These are phyloP conservation scores for Trachelus tabidus DNA, from an alignment of 2,888 invertebrate species.

Conservation along the genomic window DNA sequence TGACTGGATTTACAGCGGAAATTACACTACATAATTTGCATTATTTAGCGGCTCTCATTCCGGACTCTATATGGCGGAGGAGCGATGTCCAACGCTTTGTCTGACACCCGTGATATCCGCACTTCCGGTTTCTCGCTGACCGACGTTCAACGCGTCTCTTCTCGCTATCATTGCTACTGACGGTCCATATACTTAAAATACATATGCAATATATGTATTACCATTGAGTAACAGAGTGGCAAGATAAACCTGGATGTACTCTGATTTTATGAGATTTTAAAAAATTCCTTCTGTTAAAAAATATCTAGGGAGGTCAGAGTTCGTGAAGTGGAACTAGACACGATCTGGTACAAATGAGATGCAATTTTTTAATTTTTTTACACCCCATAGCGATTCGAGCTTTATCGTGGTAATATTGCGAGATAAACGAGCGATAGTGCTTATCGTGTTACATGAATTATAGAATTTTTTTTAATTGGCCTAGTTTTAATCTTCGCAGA, in stretches of 20 bases:
- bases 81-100: background rate
- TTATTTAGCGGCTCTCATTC: constrained; percentile 16
- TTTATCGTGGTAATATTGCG: too few relatives aligned
- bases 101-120: background rate
- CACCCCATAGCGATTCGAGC: too few relatives aligned
- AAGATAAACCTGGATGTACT: background rate
- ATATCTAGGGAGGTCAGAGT: too few relatives aligned
- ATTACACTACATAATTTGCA: constrained; percentile 25
- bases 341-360: too few relatives aligned
- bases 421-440: too few relatives aligned
- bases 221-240: background rate
- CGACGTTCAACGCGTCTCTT: background rate
- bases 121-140: background rate
- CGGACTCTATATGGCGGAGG: background rate
- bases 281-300: background rate
- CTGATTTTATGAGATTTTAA: background rate
- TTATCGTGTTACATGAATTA: too few relatives aligned
- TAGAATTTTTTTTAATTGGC: too few relatives aligned
- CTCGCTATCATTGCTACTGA: background rate
- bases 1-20: constrained; percentile 22
- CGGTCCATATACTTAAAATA: background rate
- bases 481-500: too few relatives aligned
- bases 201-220: too few relatives aligned
- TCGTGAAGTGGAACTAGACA: too few relatives aligned
- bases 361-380: too few relatives aligned